A percentile compares a stretch with the other conserved stretches of the same genome.
Conservation (phyloP, 2,797 vertebrate species). For the Pseudomugil gertrudae region DNA sequence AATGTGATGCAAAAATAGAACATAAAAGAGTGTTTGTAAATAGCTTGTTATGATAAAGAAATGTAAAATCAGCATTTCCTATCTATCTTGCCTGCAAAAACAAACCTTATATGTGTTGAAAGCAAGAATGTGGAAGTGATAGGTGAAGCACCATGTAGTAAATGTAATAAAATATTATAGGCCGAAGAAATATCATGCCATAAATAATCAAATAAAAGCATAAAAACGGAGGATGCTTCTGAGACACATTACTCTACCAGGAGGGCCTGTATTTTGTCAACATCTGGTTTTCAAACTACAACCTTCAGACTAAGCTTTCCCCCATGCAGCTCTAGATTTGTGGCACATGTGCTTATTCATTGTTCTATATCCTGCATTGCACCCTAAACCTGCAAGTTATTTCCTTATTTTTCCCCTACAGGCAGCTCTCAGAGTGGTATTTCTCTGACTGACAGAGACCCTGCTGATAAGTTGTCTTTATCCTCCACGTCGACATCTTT, state of each 20-base stretch:
- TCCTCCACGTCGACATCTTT: constrained; percentile 4
- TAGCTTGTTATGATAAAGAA: background rate
- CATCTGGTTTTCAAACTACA: constrained; percentile 58
- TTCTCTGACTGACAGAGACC: constrained; percentile 13
- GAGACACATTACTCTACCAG: constrained; percentile 26
- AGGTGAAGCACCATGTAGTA: background rate
- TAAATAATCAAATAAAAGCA: constrained; percentile 17
- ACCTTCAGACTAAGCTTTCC: constrained; percentile 13
- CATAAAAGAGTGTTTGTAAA: no score
- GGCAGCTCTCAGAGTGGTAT: constrained; percentile 2
- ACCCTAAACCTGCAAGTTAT: constrained; percentile 8
- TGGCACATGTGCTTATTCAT: constrained; percentile 24
- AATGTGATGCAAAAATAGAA: background rate
- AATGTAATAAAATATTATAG: background rate
- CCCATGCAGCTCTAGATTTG: constrained; percentile 30
- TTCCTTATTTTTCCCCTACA: background rate
- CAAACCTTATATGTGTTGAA: background rate
- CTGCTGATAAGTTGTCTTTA: constrained; percentile 6
- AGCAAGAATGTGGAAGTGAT: background rate
- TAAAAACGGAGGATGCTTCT: constrained; percentile 23
- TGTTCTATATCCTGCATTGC: constrained; percentile 32
- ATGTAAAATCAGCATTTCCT: background rate
- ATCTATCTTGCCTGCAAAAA: background rate
- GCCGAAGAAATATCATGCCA: background rate
- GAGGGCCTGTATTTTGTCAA: constrained; percentile 34